A percentile compares a stretch with the other conserved stretches of the same genome.
Conservation (phyloP, 2,797 vertebrate genomes). For the Oreonectes daqikongensis region DNA sequence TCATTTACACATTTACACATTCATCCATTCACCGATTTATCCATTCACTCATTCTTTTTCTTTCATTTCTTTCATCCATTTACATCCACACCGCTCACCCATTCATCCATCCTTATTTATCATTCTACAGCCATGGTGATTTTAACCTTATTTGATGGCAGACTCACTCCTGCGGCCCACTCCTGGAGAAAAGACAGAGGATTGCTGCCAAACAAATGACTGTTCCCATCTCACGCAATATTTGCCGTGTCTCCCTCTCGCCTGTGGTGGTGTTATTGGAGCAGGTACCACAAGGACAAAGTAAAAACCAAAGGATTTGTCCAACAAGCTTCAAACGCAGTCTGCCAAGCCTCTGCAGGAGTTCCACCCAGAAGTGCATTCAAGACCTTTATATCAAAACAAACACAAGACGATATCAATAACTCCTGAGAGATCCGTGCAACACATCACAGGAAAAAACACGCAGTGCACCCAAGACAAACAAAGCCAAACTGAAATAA, state of each 20-base stretch:
- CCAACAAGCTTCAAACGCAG: slow-evolving; percentile 58
- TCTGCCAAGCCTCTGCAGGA: slow-evolving; percentile 36
- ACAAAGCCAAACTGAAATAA: slow-evolving; percentile 4
- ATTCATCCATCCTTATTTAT: background rate
- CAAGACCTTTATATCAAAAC: slow-evolving; percentile 38
- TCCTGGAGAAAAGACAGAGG: slow-evolving; percentile 48
- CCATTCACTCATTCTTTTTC: no score
- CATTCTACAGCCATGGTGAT: slow-evolving; percentile 38
- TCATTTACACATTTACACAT: no score
- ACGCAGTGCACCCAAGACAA: slow-evolving; percentile 14
- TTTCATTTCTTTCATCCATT: background rate
- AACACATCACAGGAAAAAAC: slow-evolving; percentile 22
- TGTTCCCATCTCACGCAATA: slow-evolving; percentile 51
- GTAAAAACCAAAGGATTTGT: slow-evolving; percentile 59
- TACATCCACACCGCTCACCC: background rate
- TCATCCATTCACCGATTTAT: no score
- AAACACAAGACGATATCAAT: slow-evolving; percentile 36
- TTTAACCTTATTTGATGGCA: slow-evolving; percentile 50
- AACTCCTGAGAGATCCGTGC: slow-evolving; percentile 37
- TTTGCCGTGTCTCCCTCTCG: slow-evolving; percentile 55
- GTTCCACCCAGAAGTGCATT: slow-evolving; percentile 35
- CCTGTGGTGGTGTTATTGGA: slow-evolving; percentile 58
- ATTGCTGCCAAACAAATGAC: slow-evolving; percentile 58
- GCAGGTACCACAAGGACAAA: slow-evolving; percentile 58
- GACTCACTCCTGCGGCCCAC: slow-evolving; percentile 44